phyloP scores from a whole-genome alignment of 2,797 vertebrate species.

The Lepilemur septentrionalis region DNA sequence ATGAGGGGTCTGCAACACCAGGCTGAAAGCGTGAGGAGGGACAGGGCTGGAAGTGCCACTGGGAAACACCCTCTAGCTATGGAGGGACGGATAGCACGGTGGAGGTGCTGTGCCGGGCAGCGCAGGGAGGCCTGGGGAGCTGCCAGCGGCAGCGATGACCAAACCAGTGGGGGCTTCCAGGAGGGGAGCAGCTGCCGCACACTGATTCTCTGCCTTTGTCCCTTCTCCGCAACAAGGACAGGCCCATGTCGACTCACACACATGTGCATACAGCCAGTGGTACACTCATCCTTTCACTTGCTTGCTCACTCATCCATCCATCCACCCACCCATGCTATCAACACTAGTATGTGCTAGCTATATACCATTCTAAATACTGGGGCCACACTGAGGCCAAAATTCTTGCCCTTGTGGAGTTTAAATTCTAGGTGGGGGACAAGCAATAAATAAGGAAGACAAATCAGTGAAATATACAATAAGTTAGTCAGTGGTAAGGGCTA shows the following conservation, averaged over 20 bases:
- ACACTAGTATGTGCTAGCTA: not conserved
- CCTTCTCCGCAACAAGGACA: not conserved
- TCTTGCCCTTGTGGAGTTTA: not conserved
- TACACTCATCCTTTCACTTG: not conserved
- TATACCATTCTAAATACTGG: not conserved
- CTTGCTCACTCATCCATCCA: not conserved
- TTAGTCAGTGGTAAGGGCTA: not conserved
- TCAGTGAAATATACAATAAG: not conserved
- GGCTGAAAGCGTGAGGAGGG: not conserved
- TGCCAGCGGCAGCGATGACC: fast-evolving
- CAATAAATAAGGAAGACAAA: not conserved
- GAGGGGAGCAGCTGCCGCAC: not conserved
- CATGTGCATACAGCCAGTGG: no score
- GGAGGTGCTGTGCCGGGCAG: not conserved
- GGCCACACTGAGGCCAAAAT: not conserved
- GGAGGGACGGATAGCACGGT: not conserved
- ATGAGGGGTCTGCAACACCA: not conserved
- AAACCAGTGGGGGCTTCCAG: not conserved
- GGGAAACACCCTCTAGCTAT: not conserved
- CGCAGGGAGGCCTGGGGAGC: not conserved
- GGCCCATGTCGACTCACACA: not conserved
- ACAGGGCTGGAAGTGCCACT: not conserved
- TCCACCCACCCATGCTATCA: not conserved
- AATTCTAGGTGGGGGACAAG: not conserved
- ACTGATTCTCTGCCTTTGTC: not conserved